Percentiles rank a stretch among this genome's conserved stretches.
Conservation (phyloP, 1,140 invertebrate genomes). For the Plodia interpunctella region DNA sequence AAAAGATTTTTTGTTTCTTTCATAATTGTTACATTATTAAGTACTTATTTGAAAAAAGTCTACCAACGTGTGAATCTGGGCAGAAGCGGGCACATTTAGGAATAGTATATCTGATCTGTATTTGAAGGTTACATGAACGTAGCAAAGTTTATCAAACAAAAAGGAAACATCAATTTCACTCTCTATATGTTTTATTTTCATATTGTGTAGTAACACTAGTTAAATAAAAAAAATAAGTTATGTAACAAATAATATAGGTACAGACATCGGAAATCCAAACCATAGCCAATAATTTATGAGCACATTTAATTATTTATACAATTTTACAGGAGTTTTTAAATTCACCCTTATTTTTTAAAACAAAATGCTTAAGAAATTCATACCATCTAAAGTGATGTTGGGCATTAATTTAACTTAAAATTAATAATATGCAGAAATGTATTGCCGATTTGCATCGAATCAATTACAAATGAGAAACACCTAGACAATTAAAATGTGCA, state of each 20-base stretch:
- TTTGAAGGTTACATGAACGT: too few relatives aligned
- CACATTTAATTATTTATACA: conserved; percentile 18
- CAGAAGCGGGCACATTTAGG: too few relatives aligned
- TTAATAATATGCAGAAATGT: conserved; percentile 27
- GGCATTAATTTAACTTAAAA: conserved; percentile 14
- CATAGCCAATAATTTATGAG: conserved; percentile 27
- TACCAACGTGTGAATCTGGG: too few relatives aligned
- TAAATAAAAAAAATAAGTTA: conserved; percentile 69
- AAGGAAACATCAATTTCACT: conserved; percentile 48
- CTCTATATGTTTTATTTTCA: conserved; percentile 56
- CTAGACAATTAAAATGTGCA: neutral
- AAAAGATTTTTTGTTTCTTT: too few relatives aligned
- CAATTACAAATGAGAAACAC: conserved; percentile 7
- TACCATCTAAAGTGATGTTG: conserved; percentile 11
- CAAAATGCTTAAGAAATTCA: conserved; percentile 8
- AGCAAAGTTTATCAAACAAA: conserved; percentile 20
- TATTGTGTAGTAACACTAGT: conserved; percentile 52
- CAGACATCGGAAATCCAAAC: conserved; percentile 22
- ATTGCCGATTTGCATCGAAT: conserved; percentile 21
- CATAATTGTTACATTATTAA: too few relatives aligned
- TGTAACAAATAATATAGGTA: conserved; percentile 54
- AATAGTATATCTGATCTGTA: too few relatives aligned
- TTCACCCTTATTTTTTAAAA: neutral
- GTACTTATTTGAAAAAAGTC: too few relatives aligned
- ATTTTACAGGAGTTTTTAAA: conserved; percentile 14